phyloP scores from a whole-genome alignment of 35 echinoderm and acorn worm genomes.

The Heliocidaris tuberculata region DNA sequence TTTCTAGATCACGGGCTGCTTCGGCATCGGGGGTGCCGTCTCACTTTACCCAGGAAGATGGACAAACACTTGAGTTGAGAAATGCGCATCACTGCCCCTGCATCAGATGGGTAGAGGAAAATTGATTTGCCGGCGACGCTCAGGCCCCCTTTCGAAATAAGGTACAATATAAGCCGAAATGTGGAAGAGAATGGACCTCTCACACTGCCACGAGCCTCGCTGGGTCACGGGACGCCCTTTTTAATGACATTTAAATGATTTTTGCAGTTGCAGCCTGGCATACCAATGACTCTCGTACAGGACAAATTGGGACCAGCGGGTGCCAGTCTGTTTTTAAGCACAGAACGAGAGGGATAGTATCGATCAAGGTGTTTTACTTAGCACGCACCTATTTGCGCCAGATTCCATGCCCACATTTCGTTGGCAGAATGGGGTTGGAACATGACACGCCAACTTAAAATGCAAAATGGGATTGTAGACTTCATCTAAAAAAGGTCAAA shows the following conservation, averaged over 20 bases:
- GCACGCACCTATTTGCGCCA: background rate
- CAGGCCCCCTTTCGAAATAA: background rate
- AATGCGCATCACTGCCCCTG: constrained; percentile 32
- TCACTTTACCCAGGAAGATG: constrained; percentile 8
- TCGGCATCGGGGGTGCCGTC: background rate
- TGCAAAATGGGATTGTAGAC: background rate
- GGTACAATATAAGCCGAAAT: background rate
- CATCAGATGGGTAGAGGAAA: constrained; percentile 17
- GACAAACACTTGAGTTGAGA: constrained; percentile 30
- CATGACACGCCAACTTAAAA: background rate
- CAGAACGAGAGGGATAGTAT: background rate
- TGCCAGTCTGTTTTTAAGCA: background rate
- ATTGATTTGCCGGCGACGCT: constrained; percentile 27
- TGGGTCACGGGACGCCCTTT: constrained; percentile 21
- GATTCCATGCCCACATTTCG: background rate
- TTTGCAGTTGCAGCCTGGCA: background rate
- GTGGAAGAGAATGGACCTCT: background rate
- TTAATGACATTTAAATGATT: constrained; percentile 36
- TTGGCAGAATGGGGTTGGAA: background rate
- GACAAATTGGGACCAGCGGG: background rate
- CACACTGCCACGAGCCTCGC: background rate
- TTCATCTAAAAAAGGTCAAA: background rate
- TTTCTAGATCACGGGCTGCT: background rate
- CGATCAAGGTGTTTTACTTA: background rate
- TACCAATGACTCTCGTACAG: background rate